Evolutionary conservation across 2,888 invertebrate genomes (phyloP), one percentile per base, ranked within the genome.

Genomic region (Brachyptera putata): DNA sequence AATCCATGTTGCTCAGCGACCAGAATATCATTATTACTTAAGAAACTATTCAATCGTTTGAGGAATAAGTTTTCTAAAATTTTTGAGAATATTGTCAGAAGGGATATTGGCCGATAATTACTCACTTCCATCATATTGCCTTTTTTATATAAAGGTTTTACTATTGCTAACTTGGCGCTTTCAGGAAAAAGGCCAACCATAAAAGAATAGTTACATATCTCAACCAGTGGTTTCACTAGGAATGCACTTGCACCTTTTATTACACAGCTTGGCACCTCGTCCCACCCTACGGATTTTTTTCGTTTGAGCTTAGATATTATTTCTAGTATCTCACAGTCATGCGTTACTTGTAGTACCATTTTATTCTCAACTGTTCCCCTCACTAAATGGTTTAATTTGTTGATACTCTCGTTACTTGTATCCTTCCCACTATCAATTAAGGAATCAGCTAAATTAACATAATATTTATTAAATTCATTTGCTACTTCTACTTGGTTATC

Each of bases 11-110:
- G 34, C 34, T 9, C 34, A 34, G 34, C 13, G 13, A 34, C 34
- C 7, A 34, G 34, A 34, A 34, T 34, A 34, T 34, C 3, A 5
- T 34, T 34, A 2, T 34, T 34, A 2, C 13, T 9, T 5, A 34
- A 7, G 34, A 11, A 34, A 7, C 34, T 34, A 13, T 34, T 34
- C 34, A 34, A 13, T 34, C 34, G 34, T 13, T 34, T 34, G 34
- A 34, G 34, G 34, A 34, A 34, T 11, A 34, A 9, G 11, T 22
- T 46, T 46, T 46, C 24, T 46, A 46, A 46, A 46, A 24, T 46
- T 24, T 46, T 46, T n/a, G 24, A 46, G 46, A 46, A 46, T 24
- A n/a, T 46, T 46, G 46, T 24, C 22, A 24, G 46, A 2, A 46
- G 18, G 5, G 46, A 46, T 13, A 46, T 24, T 1, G 46, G 46